Percentiles rank a stretch among this genome's conserved stretches.
phyloP scores from a whole-genome alignment of 2,888 invertebrate species.

The Ischnura elegans region DNA sequence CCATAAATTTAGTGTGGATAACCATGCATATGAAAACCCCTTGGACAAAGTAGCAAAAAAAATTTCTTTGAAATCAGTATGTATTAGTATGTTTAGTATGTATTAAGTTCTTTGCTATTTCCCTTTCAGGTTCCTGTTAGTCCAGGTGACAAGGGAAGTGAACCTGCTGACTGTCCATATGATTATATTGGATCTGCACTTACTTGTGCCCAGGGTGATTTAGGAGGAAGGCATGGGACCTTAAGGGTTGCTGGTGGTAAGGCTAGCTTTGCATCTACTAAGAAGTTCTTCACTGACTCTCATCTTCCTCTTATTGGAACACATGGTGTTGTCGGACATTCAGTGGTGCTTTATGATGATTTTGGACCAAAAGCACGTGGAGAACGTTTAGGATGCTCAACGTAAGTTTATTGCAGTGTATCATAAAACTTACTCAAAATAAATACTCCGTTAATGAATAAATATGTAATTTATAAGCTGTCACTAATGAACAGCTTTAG shows the following conservation, averaged over 20 bases:
- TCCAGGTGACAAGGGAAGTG: constrained; percentile 8
- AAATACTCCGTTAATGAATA: no score
- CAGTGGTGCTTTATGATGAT: constrained; percentile 93
- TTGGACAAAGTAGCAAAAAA: no score
- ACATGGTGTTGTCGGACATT: constrained; percentile 87
- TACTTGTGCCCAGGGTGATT: constrained; percentile 68
- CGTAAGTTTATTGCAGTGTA: constrained; percentile 80
- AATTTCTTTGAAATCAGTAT: no score
- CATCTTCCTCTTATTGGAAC: constrained; percentile 88
- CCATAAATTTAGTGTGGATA: no score
- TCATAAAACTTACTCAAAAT: not conserved
- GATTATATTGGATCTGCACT: constrained; percentile 36
- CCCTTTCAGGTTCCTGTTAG: not conserved
- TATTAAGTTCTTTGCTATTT: not conserved
- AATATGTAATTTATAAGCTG: no score
- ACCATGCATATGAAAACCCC: no score
- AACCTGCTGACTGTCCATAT: constrained; percentile 36
- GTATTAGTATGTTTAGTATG: no score
- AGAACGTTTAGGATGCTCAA: constrained; percentile 92
- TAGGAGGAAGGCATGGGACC: constrained; percentile 83
- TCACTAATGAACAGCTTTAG: no score
- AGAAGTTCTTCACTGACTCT: constrained; percentile 89
- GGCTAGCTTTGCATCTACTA: constrained; percentile 82
- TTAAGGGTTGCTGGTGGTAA: constrained; percentile 89
- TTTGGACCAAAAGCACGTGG: constrained; percentile 93